Base-by-base conservation (phyloP, 2,113 vertebrate genomes). In the Paradisaea rubra region DNA sequence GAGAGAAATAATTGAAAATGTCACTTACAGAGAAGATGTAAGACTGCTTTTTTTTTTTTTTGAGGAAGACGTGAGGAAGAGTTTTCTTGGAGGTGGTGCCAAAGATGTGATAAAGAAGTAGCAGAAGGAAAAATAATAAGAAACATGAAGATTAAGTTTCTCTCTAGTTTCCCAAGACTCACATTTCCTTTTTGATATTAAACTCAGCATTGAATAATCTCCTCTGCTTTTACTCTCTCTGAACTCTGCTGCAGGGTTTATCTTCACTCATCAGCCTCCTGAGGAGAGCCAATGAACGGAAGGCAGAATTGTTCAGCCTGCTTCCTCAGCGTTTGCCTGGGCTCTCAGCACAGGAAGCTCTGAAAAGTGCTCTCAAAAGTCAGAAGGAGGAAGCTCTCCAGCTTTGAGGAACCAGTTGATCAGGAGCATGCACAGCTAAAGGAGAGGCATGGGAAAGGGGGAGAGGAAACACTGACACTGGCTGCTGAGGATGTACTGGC, bases 261-360 rank as follows among this genome's bases (percentile, higher is more conserved):
- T 98, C 97, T 97, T 69, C 65, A 78, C 57, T 87, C 79, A 96
- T 93, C 95, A 95, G 88, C 94, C 94, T 92, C 95, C 65, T 50
- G 90, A 96, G 44, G 54, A 95, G 97, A 96, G 87, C 97, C 97
- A 98, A 97, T 98, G 95, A 97, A 95, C 96, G 52, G 88, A 95
- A 94, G 94, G 96, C 91, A 93, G 94, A 92, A 60, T 31, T 93
- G 61, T 72, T 97, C 86, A 96, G n/a, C 81, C 96, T 94, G 95
- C 94, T 98, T 98, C 97, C 97, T 97, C 97, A 70, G 82, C 5
- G 56, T 97, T 96, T 44, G 94, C 94, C 95, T 94, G 81, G 86
- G 88, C 66, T 91, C 82, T 94, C 90, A 76, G 94, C 80, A 98
- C 97, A 98, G 98, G 98, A 98, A 98, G 97, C 96, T 69, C 97